Base-by-base conservation (phyloP, 53 echinoderm and acorn worm species). In the Mesocentrotus franciscanus region DNA sequence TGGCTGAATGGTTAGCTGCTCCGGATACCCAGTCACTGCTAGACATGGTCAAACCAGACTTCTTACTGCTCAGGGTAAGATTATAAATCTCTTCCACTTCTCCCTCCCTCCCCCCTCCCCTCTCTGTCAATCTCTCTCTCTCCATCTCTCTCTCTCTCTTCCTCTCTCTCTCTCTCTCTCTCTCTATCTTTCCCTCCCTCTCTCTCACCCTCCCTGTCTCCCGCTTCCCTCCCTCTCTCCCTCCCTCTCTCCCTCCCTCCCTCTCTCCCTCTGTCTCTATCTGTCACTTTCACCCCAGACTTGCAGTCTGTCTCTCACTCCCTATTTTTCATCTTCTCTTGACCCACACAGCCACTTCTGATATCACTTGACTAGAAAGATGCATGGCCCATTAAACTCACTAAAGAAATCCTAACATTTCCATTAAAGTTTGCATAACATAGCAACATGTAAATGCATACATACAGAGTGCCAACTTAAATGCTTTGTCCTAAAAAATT, bases 11-110 rank as follows among this genome's bases (percentile, higher is more conserved):
- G 97, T 90, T 99, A 83, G 96, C 99, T 33, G 99, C 97, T 30
- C 99, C 99, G 30, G 99, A 99, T 85, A 99, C 99, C 26, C 99
- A 98, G 72, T 98, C 97, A 60, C 95, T 99, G 42, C 95, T 99
- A 87, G 99, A 99, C 89, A 98, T 99, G 97, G 99, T 99, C 91
- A 97, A 98, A 92, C 99, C 99, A 87, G 99, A 99, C 92, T 99
- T 99, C 85, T 96, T 99, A 3, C 97, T 99, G 32, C 94, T 99
- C 71, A 95, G 99, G 95, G 99, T 99, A 93, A 97, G 84, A 42
- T 55, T 84, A 49, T n/a, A n/a, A n/a, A n/a, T 49, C 75, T 75
- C n/a, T 71, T 26, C 26, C 27, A 32, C 20, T 15, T n/a, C 42
- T 1, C 60, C 58, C 33, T 3, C 32, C 4, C 35, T 60, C 1